Conservation (phyloP, 2,113 vertebrate species). For the Oncorhynchus masou region DNA sequence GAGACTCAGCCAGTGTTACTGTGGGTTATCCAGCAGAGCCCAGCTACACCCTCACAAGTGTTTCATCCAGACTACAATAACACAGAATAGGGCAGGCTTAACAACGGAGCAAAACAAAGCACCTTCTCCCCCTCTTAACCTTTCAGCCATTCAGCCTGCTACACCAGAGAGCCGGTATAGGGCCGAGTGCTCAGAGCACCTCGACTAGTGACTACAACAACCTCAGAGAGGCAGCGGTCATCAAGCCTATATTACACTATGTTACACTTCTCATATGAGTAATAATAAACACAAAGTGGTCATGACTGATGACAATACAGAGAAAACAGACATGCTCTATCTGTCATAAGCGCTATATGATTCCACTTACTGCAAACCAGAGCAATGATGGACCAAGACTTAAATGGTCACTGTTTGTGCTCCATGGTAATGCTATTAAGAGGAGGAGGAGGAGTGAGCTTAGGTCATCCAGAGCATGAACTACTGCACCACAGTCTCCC, state of each 20-base stretch:
- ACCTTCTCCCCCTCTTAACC: not conserved
- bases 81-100: not conserved
- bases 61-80: not conserved
- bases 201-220: not conserved
- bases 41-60: not conserved
- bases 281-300: not conserved
- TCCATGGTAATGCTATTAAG: no score
- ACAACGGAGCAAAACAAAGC: conserved; percentile 11
- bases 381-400: no score
- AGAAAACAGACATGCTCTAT: no score
- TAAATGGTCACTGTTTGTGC: no score
- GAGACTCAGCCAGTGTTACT: no score
- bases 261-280: not conserved
- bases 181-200: conserved; percentile 6
- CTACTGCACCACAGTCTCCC: not conserved
- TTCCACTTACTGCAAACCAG: no score
- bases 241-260: no score
- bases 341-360: no score
- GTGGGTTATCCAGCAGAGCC: no score
- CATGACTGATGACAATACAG: not conserved
- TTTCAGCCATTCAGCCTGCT: not conserved
- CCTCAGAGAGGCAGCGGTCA: not conserved
- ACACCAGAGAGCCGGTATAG: no score
- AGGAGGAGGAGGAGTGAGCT: not conserved
- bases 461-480: not conserved